Conservation (phyloP, 2,797 vertebrate species). For the Caiman crocodilus region DNA sequence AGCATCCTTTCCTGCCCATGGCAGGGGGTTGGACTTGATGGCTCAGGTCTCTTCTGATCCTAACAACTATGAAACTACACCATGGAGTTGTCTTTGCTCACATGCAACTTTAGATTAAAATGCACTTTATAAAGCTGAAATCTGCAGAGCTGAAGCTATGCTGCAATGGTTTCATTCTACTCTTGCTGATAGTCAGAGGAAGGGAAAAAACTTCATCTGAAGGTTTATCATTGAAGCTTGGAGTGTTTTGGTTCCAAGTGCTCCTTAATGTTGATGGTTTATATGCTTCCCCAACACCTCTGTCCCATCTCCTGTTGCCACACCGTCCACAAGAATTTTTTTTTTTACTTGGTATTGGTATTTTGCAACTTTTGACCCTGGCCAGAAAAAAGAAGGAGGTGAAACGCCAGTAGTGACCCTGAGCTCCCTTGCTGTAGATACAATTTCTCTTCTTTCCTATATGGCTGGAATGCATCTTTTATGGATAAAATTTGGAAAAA, state of each 20-base stretch:
- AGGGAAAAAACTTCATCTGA: not conserved
- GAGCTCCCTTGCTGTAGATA: not conserved
- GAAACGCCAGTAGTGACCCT: not conserved
- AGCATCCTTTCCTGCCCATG: too few species aligned
- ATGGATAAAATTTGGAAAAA: not conserved
- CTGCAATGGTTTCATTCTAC: not conserved
- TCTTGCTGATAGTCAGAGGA: not conserved
- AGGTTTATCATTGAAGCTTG: not conserved
- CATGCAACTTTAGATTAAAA: not conserved
- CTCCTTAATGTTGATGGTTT: not conserved
- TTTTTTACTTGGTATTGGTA: not conserved
- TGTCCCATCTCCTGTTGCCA: not conserved
- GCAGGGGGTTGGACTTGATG: too few species aligned
- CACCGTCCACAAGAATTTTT: not conserved
- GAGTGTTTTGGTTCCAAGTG: not conserved
- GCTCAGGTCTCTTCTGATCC: too few species aligned
- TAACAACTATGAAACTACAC: too few species aligned
- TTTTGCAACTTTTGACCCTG: not conserved
- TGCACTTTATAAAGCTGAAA: not conserved
- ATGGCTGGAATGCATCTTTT: not conserved
- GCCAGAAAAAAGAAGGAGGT: not conserved
- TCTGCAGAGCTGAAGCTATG: not conserved
- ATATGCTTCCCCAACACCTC: not conserved
- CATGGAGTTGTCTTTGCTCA: not conserved
- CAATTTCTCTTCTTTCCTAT: not conserved